These are phyloP conservation scores for Laspeyria flexula DNA, from an alignment of 2,888 invertebrate genomes.

Conservation along the genomic window DNA sequence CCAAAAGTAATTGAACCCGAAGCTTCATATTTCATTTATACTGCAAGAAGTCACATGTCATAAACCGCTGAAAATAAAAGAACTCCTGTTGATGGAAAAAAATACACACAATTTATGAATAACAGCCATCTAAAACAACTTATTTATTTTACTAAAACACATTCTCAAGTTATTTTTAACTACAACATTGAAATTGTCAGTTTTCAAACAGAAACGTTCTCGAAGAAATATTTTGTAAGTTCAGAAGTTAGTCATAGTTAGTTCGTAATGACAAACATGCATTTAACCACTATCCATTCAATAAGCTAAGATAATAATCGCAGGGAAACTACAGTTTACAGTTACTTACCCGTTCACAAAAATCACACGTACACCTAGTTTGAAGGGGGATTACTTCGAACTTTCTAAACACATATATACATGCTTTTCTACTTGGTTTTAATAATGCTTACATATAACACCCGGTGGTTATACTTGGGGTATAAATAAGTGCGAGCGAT, in stretches of 20 bases:
- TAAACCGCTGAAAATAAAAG: no score
- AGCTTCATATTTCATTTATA: no score
- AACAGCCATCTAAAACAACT: not conserved
- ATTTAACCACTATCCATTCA: slow-evolving; percentile 43
- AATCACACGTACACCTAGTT: slow-evolving; percentile 70
- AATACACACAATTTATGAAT: not conserved
- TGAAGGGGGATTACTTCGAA: slow-evolving; percentile 56
- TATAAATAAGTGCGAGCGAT: slow-evolving; percentile 60
- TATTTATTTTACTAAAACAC: not conserved
- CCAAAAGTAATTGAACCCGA: no score
- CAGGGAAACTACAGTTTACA: slow-evolving; percentile 65
- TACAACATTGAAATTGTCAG: slow-evolving; percentile 2
- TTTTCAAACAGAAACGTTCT: not conserved
- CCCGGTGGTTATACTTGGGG: slow-evolving; percentile 64
- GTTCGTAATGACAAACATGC: slow-evolving; percentile 45
- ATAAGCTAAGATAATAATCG: slow-evolving; percentile 34
- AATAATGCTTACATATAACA: slow-evolving; percentile 81
- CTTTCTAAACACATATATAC: slow-evolving; percentile 76
- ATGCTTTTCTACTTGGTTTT: slow-evolving; percentile 72
- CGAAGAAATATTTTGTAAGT: not conserved
- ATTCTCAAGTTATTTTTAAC: slow-evolving; percentile 5
- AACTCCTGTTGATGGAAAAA: no score
- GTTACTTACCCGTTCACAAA: slow-evolving; percentile 71
- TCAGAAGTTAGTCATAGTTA: slow-evolving; percentile 4
- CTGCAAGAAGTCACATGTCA: no score